Base-by-base conservation (phyloP, 2,797 vertebrate species). In the Miichthys miiuy region DNA sequence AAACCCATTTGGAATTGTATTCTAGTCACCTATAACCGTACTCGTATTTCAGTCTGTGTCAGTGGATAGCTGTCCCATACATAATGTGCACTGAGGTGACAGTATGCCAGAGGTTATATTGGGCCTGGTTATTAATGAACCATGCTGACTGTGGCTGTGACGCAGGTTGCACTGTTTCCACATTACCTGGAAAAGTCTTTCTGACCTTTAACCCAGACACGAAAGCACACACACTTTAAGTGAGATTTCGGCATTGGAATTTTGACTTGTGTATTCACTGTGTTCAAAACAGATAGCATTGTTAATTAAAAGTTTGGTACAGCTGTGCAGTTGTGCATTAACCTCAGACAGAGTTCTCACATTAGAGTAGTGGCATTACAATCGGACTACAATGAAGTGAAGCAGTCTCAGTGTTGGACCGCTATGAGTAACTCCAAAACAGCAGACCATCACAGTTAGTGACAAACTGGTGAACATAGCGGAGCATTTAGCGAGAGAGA, bases 111-210 rank as follows among this genome's bases (percentile, higher is more conserved):
- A 21, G 78, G 85, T 89, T 90, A 89, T 86, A 90, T 85, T 79
- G 55, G 88, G 88, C 80, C 71, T 50, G 76, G 87, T 89, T 92
- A 93, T 91, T 94, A 90, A 91, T 87, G 91, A 88, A 83, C 84
- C 79, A 52, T 77, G 83, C 82, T 71, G 85, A 88, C 84, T 16
- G 52, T 3, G 38, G 63, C 54, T 16, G n/a, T 90, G 89, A 88
- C 83, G 75, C 85, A 90, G 71, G 81, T 55, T 21, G 44, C 65
- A 61, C 76, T 87, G 89, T 93, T 93, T 93, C 92, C 92, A 92
- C 86, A 84, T 85, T 90, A 91, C 90, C 84, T 89, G 87, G 90
- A 92, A 94, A 74, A 48, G 73, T 69, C 71, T 55, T 48, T 38
- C 68, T 89, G 75, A 84, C 86, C 75, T 91, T 83, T 87, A 51